These are phyloP conservation scores for Sylvia atricapilla DNA, from an alignment of 2,113 vertebrate genomes.

Conservation along the genomic window DNA sequence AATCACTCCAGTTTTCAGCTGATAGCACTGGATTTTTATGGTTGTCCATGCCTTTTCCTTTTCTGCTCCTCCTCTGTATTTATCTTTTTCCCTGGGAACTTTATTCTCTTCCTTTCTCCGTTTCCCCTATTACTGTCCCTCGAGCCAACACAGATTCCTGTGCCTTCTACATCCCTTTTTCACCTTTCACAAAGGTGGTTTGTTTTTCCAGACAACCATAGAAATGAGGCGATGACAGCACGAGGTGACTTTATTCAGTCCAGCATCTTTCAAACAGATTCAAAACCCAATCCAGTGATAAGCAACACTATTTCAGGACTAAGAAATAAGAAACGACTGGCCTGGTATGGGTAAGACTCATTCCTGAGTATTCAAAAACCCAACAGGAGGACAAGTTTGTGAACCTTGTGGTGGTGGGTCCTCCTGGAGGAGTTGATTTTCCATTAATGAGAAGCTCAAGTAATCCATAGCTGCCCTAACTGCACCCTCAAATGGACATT, in stretches of 20 bases:
- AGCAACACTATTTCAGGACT: not conserved
- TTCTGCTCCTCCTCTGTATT: constrained; percentile 46
- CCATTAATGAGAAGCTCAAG: not conserved
- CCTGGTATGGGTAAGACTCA: not conserved
- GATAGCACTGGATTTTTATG: constrained; percentile 64
- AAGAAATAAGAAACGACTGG: not conserved
- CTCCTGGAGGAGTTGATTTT: not conserved
- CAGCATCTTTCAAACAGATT: not conserved
- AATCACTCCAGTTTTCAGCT: constrained; percentile 56
- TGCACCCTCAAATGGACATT: not conserved
- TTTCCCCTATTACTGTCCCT: not conserved
- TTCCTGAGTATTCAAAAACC: not conserved
- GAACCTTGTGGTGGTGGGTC: not conserved
- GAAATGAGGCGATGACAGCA: not conserved
- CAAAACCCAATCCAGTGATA: not conserved
- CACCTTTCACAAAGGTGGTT: not conserved
- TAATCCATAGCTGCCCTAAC: not conserved
- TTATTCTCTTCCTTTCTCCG: constrained; percentile 1
- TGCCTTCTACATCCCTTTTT: not conserved
- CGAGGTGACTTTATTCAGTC: not conserved
- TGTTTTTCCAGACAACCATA: not conserved
- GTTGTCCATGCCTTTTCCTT: constrained; percentile 31
- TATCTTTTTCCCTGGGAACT: constrained; percentile 9
- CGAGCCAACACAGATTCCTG: not conserved
- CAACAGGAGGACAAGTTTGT: not conserved